Evolutionary conservation across 2,888 invertebrate genomes (phyloP), one percentile per base, ranked within the genome.

Genomic region (Mylabris sibirica): DNA sequence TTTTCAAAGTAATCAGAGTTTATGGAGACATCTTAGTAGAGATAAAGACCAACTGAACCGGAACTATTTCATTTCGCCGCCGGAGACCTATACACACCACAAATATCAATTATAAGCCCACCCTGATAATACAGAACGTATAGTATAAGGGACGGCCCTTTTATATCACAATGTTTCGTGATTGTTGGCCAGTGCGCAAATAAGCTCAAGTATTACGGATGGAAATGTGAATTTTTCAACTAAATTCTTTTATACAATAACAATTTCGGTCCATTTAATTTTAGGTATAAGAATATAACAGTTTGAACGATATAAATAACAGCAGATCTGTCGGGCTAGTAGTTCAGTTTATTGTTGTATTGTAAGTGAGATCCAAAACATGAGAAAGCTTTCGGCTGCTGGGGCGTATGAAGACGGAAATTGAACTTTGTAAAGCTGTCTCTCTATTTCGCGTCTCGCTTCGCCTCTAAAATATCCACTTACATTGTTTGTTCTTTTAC

Each of bases 11-110:
- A 84, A 83, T 84, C 83, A 83, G 83, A 81, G 83, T 84, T 84
- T 84, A 84, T 84, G 82, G 82, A 82, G 82, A 83, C 82, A 81
- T 83, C 82, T 80, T 81, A 80, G 81, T 78, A 75, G 80, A 83
- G 83, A 84, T 83, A 83, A 83, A 83, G 81, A 79, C 77, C 81
- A 81, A 82, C 80, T 80, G 81, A 82, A 81, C 80, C 77, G 78
- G 78, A 81, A 82, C 81, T 80, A 82, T 84, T 83, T 83, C 82
- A 83, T 82, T 83, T 79, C 75, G 76, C 75, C 49, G 49, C 49
- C 75, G 77, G 80, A 78, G 79, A 77, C 78, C 76, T 77, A n/a
- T n/a, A 30, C 3, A 70, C 72, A 77, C 81, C 82, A 80, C 83
- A 83, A 83, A 84, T 84, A 83, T 83, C 83, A 84, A 83, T 80